Conservation (phyloP, 2,888 invertebrate genomes). For the Elysia crispata region DNA sequence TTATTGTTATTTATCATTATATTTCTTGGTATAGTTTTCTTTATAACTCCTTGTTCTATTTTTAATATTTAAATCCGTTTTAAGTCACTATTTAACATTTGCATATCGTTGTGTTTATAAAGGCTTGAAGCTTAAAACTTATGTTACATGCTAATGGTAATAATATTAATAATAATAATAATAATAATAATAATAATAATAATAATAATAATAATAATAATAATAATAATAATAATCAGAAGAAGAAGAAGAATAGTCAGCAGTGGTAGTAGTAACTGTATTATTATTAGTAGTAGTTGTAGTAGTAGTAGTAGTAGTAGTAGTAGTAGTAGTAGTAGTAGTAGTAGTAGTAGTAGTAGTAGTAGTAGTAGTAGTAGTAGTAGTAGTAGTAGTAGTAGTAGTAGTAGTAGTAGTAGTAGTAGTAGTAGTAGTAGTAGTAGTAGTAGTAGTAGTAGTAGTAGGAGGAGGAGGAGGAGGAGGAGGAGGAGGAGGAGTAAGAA, state of each 20-base stretch:
- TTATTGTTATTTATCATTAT: too few relatives aligned
- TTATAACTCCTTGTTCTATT: too few relatives aligned
- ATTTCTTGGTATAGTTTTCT: too few relatives aligned
- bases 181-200: too few relatives aligned
- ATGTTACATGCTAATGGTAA: too few relatives aligned
- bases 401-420: slow-evolving; percentile 9
- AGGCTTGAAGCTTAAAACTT: too few relatives aligned
- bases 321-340: slow-evolving; percentile 9
- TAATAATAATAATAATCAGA: neutral
- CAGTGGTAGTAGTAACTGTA: neutral
- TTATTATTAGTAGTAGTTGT: too few relatives aligned
- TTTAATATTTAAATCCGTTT: too few relatives aligned
- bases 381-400: slow-evolving; percentile 9
- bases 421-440: slow-evolving; percentile 3
- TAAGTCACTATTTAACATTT: too few relatives aligned
- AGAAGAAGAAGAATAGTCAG: neutral
- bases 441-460: neutral
- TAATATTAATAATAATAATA: too few relatives aligned
- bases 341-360: slow-evolving; percentile 9
- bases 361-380: slow-evolving; percentile 9
- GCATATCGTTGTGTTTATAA: too few relatives aligned
- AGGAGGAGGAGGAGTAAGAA: neutral
- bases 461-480: too few relatives aligned
- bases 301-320: slow-evolving; percentile 9
- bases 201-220: neutral